These are phyloP conservation scores for Lepilemur ruficaudatus DNA, from an alignment of 2,797 vertebrate species.

Conservation along the genomic window DNA sequence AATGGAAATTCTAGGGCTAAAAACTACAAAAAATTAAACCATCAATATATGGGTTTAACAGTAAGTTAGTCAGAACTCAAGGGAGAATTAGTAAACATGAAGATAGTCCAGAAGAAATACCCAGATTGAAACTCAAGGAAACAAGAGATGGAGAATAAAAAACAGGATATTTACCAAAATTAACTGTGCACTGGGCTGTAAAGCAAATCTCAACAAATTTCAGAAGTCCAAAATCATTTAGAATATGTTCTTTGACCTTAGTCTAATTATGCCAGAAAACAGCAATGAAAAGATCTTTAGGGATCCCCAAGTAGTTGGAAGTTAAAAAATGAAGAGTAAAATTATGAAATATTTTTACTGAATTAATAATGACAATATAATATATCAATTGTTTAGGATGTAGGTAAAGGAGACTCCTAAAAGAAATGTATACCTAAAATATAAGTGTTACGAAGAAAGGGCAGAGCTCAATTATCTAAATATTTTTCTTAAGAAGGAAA, in stretches of 20 bases:
- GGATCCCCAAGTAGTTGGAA: not conserved
- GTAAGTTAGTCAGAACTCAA: not conserved
- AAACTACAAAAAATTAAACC: not conserved
- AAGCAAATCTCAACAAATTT: not conserved
- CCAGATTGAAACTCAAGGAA: not conserved
- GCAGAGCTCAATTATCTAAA: not conserved
- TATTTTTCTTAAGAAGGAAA: not conserved
- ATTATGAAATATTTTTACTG: not conserved
- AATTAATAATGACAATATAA: not conserved
- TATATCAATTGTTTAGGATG: not conserved
- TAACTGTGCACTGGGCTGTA: not conserved
- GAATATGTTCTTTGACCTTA: not conserved
- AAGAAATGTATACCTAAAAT: not conserved
- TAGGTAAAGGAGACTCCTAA: not conserved
- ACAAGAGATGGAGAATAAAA: not conserved
- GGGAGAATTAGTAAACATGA: not conserved
- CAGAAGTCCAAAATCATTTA: not conserved
- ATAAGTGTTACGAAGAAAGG: not conserved
- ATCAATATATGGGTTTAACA: not conserved
- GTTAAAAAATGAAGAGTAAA: not conserved
- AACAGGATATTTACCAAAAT: not conserved
- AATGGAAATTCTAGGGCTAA: not conserved
- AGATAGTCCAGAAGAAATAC: not conserved
- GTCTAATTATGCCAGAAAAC: not conserved
- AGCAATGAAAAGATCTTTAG: not conserved